These are phyloP conservation scores for Charadrius vociferus DNA, from an alignment of 2,113 vertebrate genomes.

Conservation along the genomic window DNA sequence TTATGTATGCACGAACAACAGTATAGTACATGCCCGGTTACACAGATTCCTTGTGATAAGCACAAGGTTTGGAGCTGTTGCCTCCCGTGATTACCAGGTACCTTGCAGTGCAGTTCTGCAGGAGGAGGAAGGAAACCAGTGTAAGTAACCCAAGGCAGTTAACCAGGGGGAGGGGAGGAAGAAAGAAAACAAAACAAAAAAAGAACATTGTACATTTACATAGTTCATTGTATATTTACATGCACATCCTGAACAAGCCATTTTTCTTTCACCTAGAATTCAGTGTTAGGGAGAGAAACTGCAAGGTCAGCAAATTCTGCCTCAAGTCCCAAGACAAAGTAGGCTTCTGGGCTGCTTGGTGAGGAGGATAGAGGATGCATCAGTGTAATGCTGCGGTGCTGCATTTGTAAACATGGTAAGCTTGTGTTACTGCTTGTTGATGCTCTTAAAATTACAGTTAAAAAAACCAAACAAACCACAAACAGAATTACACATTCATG, in stretches of 20 bases:
- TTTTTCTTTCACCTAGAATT: neutral
- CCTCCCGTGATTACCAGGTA: accelerated
- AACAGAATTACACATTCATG: neutral
- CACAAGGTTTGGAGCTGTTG: neutral
- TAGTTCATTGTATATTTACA: no score
- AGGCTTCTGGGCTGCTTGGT: no score
- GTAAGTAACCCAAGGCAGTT: no score
- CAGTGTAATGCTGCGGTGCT: neutral
- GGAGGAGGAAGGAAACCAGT: neutral
- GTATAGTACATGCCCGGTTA: accelerated
- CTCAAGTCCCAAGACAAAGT: neutral
- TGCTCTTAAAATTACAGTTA: neutral
- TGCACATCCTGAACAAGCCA: neutral
- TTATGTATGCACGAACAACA: accelerated
- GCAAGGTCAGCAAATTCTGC: neutral
- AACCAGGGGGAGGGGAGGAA: accelerated
- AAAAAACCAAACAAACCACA: neutral
- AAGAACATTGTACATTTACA: no score
- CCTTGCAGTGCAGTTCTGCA: no score
- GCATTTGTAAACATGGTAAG: accelerated
- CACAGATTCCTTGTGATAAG: no score
- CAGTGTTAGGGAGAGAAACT: accelerated
- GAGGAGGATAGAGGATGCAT: neutral
- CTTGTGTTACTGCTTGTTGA: neutral
- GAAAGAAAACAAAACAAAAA: no score